These are phyloP conservation scores for Cisticola juncidis DNA, from an alignment of 2,113 vertebrate genomes.

Conservation along the genomic window DNA sequence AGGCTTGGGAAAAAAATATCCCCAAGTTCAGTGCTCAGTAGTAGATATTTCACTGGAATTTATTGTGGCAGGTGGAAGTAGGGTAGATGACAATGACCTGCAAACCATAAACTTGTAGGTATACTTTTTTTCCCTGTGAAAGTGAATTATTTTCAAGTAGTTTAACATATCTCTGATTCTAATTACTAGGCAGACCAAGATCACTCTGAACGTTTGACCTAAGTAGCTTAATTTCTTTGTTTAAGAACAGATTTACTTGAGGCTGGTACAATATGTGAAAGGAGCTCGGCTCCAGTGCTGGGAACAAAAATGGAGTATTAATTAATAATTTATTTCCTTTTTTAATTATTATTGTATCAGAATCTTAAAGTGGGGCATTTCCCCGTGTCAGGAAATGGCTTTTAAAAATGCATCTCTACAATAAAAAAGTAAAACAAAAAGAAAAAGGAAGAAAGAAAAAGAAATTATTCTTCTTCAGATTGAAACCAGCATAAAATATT, in stretches of 20 bases:
- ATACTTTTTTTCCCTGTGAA: background rate
- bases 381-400: background rate
- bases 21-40: slow-evolving; percentile 28
- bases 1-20: background rate
- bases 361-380: slow-evolving; percentile 11
- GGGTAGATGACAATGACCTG: slow-evolving; percentile 47
- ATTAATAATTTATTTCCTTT: background rate
- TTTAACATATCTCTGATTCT: slow-evolving; percentile 52
- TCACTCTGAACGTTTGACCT: slow-evolving; percentile 29
- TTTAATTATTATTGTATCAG: background rate
- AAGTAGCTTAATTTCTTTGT: slow-evolving; percentile 23
- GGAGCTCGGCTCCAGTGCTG: background rate
- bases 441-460: background rate
- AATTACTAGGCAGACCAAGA: slow-evolving; percentile 44
- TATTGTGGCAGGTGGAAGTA: slow-evolving; percentile 30
- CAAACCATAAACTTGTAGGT: slow-evolving; percentile 56
- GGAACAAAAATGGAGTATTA: slow-evolving; percentile 15
- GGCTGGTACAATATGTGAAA: background rate
- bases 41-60: slow-evolving; percentile 61
- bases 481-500: slow-evolving; percentile 67
- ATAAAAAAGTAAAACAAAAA: background rate
- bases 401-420: slow-evolving; percentile 5
- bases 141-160: slow-evolving; percentile 66
- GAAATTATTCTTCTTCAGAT: slow-evolving; percentile 25
- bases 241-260: slow-evolving; percentile 57